These are phyloP conservation scores for Thamnophis elegans DNA, from an alignment of 2,797 vertebrate genomes.

Conservation along the genomic window DNA sequence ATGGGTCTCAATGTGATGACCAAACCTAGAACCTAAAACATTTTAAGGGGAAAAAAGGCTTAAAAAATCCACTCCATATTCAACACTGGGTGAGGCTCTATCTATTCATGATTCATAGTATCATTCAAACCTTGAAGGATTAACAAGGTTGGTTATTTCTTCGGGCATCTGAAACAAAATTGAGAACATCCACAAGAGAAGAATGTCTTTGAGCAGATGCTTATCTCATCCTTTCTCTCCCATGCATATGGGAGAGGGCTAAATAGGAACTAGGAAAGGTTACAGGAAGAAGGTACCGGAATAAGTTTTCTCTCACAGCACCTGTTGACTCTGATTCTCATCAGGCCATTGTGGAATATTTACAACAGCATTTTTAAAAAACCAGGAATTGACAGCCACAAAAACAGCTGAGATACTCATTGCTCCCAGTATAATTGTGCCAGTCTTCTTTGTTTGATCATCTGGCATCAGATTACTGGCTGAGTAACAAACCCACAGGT, in stretches of 20 bases:
- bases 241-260: neutral
- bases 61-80: neutral
- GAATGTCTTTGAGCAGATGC: neutral
- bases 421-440: neutral
- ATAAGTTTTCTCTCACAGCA: neutral
- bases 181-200: neutral
- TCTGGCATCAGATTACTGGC: neutral
- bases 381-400: neutral
- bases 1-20: neutral
- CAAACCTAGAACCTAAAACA: neutral
- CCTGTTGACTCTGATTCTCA: neutral
- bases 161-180: neutral
- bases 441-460: neutral
- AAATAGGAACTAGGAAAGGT: neutral
- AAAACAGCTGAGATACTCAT: neutral
- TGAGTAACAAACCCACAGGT: neutral
- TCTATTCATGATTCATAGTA: neutral
- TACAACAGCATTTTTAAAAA: neutral
- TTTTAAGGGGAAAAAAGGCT: neutral
- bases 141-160: neutral
- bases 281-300: neutral
- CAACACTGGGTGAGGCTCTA: neutral
- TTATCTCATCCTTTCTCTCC: neutral
- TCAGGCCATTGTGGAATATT: neutral
- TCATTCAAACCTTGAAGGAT: neutral